These are phyloP conservation scores for Graptemys geographica DNA, from an alignment of 2,797 vertebrate genomes.

Conservation along the genomic window DNA sequence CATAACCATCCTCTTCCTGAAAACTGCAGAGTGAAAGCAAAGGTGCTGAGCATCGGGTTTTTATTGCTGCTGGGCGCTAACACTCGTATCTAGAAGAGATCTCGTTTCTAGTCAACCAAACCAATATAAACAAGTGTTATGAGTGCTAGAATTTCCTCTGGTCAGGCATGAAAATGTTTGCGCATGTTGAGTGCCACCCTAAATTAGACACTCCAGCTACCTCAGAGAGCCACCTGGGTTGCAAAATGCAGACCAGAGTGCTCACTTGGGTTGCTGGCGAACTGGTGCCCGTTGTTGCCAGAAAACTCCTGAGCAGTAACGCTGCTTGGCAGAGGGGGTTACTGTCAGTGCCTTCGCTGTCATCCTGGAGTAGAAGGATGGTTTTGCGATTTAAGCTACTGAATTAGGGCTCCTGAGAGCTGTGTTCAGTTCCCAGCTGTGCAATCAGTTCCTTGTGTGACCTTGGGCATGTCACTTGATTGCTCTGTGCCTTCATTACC, in stretches of 20 bases:
- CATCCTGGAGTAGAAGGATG: not conserved
- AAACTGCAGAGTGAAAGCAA: not conserved
- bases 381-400: not conserved
- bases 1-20: not conserved
- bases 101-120: not conserved
- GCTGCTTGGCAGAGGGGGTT: not conserved
- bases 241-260: not conserved
- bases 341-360: not conserved
- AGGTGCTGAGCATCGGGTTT: too few relatives aligned
- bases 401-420: not conserved
- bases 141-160: not conserved
- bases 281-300: not conserved
- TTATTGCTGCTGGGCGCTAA: not conserved
- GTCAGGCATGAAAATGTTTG: not conserved
- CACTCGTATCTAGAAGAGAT: not conserved
- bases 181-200: not conserved
- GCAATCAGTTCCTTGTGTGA: not conserved
- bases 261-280: not conserved
- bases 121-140: not conserved
- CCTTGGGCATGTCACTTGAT: fast-evolving
- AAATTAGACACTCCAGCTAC: not conserved
- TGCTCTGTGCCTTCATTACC: not conserved
- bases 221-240: not conserved
- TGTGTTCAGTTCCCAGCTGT: not conserved
- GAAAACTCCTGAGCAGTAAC: not conserved